Evolutionary conservation across 2,888 invertebrate species (phyloP), one percentile per base, ranked within the genome.

Genomic region (Falcaria lacertinaria): DNA sequence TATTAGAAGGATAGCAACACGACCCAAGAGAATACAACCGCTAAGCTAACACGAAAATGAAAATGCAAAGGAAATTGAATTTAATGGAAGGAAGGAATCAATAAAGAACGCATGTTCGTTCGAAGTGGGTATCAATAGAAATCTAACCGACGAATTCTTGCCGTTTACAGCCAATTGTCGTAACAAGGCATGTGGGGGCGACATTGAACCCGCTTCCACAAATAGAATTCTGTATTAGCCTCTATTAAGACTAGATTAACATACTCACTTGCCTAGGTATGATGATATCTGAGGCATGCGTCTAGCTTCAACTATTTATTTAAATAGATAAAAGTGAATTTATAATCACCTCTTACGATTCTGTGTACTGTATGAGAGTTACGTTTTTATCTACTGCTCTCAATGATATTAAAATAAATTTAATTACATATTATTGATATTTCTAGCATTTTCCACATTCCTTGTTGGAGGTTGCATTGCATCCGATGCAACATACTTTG

Each of bases 201-300:
- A 62, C 70, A 68, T 65, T 72, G 71, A 62, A 61, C 64, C 59
- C 52, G 56, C 46, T 41, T 54, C 55, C 54, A 57, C 41, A 73
- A 69, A 76, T 75, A 76, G 64, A 37, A 22, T 37, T 2, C 17
- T 40, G 8, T 13, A 19, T 17, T 33, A 13, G 15, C 16, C 13
- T 8, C 17, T 19, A n/a, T 15, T 13, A n/a, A 17, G 13, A 14
- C 40, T n/a, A 13, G 6, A n/a, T 40, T 14, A 35, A 39, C 14
- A 25, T 16, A 11, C 42, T 44, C 11, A 28, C 28, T 11, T 28
- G 28, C 8, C 11, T 28, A 3, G 22, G 1, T 22, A 28, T 11
- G 3, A 28, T 28, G 28, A 28, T 28, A 28, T 11, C 28, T 11
- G 28, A 11, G 28, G 11, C 11, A 28, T 11, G 11, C 11, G 1